These are phyloP conservation scores for Thamnophis sirtalis DNA, from an alignment of 2,113 vertebrate species.

Conservation along the genomic window DNA sequence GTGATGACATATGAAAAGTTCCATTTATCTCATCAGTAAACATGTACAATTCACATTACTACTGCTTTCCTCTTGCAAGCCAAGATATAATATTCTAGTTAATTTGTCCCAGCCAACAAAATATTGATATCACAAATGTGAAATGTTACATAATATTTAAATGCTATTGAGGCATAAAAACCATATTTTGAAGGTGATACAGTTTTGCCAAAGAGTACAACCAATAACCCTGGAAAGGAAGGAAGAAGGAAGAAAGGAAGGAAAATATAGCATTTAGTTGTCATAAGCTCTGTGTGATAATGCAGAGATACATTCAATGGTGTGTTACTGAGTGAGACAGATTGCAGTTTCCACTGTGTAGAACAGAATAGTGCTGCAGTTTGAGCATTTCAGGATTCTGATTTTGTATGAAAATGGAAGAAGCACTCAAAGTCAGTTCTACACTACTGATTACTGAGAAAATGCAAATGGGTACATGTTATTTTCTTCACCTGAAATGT, in stretches of 20 bases:
- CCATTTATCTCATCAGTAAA: neutral
- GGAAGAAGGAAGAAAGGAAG: no score
- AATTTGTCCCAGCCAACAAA: neutral
- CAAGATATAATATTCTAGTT: neutral
- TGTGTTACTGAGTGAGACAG: constrained; percentile 1
- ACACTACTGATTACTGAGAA: neutral
- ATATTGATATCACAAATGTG: neutral
- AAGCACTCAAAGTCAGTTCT: neutral
- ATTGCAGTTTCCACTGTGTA: neutral
- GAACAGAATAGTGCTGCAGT: neutral
- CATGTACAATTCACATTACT: neutral
- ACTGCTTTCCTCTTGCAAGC: neutral
- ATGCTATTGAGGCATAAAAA: neutral
- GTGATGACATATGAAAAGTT: neutral
- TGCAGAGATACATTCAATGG: constrained; percentile 29
- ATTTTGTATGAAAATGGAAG: neutral
- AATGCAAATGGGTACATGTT: neutral
- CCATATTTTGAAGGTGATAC: neutral
- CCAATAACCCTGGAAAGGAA: neutral
- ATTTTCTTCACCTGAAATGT: neutral
- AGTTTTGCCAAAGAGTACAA: no score
- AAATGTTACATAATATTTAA: neutral
- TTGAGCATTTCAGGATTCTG: neutral
- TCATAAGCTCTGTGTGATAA: neutral
- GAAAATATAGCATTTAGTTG: neutral